Base-by-base conservation (phyloP, 1,140 invertebrate species). In the Mylabris phalerata region DNA sequence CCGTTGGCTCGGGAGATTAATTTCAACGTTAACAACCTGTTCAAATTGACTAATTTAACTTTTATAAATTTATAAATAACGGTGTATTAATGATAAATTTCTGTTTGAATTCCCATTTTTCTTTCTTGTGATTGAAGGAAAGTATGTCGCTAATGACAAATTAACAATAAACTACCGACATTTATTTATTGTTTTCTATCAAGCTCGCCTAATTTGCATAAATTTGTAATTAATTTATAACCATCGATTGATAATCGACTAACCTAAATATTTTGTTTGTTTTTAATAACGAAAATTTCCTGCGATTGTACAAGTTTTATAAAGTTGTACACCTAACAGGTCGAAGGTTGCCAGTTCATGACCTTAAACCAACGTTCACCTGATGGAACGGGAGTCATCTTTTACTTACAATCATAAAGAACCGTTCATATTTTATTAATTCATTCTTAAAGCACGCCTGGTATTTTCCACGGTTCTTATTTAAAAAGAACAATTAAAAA, bases 271-370 rank as follows among this genome's bases (percentile, higher is more conserved):
- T n/a, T 10, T 10, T 6, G 3, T 42, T 10, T 42, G 9, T 42
- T 42, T 19, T 11, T 42, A 42, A 42, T 42, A 48, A 5, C 32
- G 32, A 57, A 57, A 61, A 57, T 57, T 55, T 62, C 56, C 60
- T 58, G 60, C 58, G 60, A 62, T 62, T 57, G 60, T 48, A 27
- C 50, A 55, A 50, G 50, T 57, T 62, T 62, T 62, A 58, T 62
- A 55, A 50, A 32, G 2, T 32, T 32, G 55, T 57, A 52, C 57
- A 45, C 55, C 48, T 55, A 44, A 55, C 50, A 55, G 60, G 60
- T 62, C 60, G 55, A 49, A 62, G 60, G 60, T 62, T 62, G 60
- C 43, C 50, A 62, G 60, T 62, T 62, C 60, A 62, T 58, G 60
- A 62, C 60, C 60, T 62, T 55, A 62, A 58, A 47, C 44, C 44